Base-by-base conservation (phyloP, 2,797 vertebrate genomes). In the Mormyrops boulengeri region DNA sequence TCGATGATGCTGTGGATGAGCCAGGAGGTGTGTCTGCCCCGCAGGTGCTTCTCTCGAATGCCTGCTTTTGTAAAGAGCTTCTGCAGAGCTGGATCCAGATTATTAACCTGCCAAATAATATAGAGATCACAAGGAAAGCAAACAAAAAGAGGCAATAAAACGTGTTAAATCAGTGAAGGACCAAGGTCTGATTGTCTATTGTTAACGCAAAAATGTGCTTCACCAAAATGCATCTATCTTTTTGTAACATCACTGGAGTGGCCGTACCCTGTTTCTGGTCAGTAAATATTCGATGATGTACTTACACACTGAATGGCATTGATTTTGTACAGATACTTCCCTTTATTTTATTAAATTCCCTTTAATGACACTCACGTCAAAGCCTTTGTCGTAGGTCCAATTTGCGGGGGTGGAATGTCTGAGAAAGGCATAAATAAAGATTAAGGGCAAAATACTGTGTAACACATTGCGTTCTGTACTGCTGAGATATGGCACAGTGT, bases 61-160 rank as follows among this genome's bases (percentile, higher is more conserved):
- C 30, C 49, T 55, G 77, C 73, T 38, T 80, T 55, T 8, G n/a
- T 50, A 44, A 80, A 82, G 34, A 89, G 62, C 88, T 82, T 60
- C 77, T 89, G 88, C 57, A 62, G 80, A 38, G 50, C 50, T 57
- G 69, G 69, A 53, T 57, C 88, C n/a, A 88, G 88, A 52, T 55
- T 55, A 41, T 88, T 80, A 17, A 80, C 50, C 88, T 88, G 69
- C 9, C 47, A 12, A 55, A 49, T 47, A 52, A 26, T 12, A 49
- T 4, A 85, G 38, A n/a, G 38, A 80, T 80, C 2, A 14, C 17
- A 80, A n/a, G 73, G 73, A 44, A 80, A n/a, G 38, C 38, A 3
- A n/a, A 17, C 73, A 77, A 44, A 38, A 38, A 44, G 14, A 77
- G 73, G 38, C 38, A 44, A n/a, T 44, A 19, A 34, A 80, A 80